phyloP scores from a whole-genome alignment of 92 coral and sea anemone species.

The Actinernus sp. region DNA sequence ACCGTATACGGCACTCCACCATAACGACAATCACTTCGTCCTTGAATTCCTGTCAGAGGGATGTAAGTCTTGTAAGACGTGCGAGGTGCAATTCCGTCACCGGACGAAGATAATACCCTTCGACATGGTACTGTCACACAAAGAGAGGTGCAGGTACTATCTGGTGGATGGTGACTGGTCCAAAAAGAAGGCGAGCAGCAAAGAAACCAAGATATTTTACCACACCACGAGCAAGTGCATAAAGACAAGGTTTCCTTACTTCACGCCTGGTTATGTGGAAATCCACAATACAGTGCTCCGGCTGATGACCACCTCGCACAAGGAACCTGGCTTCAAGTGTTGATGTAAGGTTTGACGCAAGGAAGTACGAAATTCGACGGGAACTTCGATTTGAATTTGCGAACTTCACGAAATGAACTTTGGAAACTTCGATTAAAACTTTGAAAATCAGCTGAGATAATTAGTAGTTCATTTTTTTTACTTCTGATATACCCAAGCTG shows the following conservation, averaged over 20 bases:
- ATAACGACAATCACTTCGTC: conserved; percentile 30
- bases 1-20: conserved; percentile 25
- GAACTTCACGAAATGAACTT: no score
- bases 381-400: no score
- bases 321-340: no score
- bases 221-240: conserved; percentile 27
- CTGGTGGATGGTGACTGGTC: conserved; percentile 54
- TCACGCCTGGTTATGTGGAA: not conserved
- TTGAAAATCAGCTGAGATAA: no score
- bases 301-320: conserved; percentile 10
- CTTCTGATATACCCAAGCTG: no score
- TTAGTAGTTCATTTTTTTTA: no score
- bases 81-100: conserved; percentile 45
- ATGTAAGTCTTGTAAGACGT: conserved; percentile 44
- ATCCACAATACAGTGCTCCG: not conserved
- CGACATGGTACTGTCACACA: conserved; percentile 36
- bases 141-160: conserved; percentile 44
- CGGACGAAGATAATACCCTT: conserved; percentile 31
- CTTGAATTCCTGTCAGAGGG: conserved; percentile 35
- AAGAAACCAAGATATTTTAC: conserved; percentile 32
- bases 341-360: no score
- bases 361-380: no score
- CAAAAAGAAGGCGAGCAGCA: conserved; percentile 16
- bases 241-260: conserved; percentile 22
- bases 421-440: no score